Percentiles rank a stretch among this genome's conserved stretches.
Conservation (phyloP, 2,888 invertebrate genomes). For the Gasteruption jaculator region DNA sequence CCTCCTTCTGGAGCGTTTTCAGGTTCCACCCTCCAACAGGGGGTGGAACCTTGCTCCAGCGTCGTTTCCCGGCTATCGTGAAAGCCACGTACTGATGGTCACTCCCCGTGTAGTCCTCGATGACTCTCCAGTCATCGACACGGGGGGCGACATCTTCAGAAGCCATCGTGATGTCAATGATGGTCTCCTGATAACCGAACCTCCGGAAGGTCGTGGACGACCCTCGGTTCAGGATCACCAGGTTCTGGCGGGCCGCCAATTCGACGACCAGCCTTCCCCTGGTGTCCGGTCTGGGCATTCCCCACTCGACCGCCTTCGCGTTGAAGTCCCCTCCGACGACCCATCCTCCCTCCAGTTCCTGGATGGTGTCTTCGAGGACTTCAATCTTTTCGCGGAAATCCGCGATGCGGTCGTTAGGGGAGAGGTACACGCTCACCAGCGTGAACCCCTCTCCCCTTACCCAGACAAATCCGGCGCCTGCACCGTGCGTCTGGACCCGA, state of each 20-base stretch:
- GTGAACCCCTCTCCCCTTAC: conserved; percentile 6
- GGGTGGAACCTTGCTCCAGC: too few relatives aligned
- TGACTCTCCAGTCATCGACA: too few relatives aligned
- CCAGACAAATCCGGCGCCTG: conserved; percentile 20
- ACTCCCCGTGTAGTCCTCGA: too few relatives aligned
- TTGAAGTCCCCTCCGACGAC: conserved; percentile 23
- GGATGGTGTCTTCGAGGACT: conserved; percentile 6
- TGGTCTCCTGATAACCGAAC: conserved; percentile 15
- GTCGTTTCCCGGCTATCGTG: too few relatives aligned
- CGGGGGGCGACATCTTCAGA: conserved; percentile 9
- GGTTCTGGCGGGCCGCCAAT: conserved; percentile 23
- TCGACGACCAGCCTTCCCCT: conserved; percentile 23
- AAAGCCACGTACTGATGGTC: too few relatives aligned
- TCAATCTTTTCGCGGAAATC: conserved; percentile 6
- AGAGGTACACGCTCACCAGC: conserved; percentile 16
- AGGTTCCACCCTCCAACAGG: too few relatives aligned
- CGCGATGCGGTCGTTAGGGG: conserved; percentile 14
- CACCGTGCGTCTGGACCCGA: neutral
- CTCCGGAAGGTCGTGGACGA: conserved; percentile 17
- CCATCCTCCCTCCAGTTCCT: conserved; percentile 6
- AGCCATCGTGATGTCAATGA: conserved; percentile 18
- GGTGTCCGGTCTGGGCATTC: conserved; percentile 20
- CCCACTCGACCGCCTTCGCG: conserved; percentile 25
- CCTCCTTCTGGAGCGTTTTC: too few relatives aligned
- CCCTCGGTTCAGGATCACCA: conserved; percentile 21